Evolutionary conservation across 2,888 invertebrate genomes (phyloP), one percentile per base, ranked within the genome.

Genomic region (Celastrina argiolus): DNA sequence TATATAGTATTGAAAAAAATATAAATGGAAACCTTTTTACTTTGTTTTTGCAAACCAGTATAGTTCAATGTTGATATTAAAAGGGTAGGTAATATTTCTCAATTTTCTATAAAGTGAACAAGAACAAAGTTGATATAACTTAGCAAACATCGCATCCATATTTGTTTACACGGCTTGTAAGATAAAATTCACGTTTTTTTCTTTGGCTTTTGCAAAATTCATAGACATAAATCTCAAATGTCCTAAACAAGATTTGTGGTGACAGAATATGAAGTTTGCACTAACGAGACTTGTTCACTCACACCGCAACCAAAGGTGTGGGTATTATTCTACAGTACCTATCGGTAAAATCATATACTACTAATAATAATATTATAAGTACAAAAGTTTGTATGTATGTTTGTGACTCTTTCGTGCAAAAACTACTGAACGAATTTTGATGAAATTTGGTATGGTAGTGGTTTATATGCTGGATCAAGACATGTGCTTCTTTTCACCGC

Each of bases 241-340:
- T 45, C 45, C 45, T 45, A 18, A 45, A 45, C 10, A 45, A 16
- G 45, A 45, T 45, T 45, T n/a, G n/a, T 18, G 3, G 8, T 10
- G 18, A 45, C 45, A n/a, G 16, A 58, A 31, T 31, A 58, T 16
- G 31, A 58, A 58, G 58, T 51, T 51, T 45, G 16, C 16, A 22
- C 31, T 58, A 58, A 58, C 58, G 58, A 58, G 58, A 28, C 31
- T 58, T 31, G 58, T 58, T 58, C n/a, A 1, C 58, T 31, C n/a
- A 26, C n/a, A 28, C 58, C n/a, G 31, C 58, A n/a, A 6, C 58
- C n/a, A 58, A 58, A 28, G 18, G 16, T n/a, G n/a, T n/a, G n/a
- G n/a, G n/a, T n/a, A n/a, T n/a, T n/a, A n/a, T n/a, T n/a, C n/a
- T n/a, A n/a, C n/a, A n/a, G n/a, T n/a, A n/a, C n/a, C n/a, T n/a